These are phyloP conservation scores for Periplaneta americana DNA, from an alignment of 1,140 invertebrate species.

Conservation along the genomic window DNA sequence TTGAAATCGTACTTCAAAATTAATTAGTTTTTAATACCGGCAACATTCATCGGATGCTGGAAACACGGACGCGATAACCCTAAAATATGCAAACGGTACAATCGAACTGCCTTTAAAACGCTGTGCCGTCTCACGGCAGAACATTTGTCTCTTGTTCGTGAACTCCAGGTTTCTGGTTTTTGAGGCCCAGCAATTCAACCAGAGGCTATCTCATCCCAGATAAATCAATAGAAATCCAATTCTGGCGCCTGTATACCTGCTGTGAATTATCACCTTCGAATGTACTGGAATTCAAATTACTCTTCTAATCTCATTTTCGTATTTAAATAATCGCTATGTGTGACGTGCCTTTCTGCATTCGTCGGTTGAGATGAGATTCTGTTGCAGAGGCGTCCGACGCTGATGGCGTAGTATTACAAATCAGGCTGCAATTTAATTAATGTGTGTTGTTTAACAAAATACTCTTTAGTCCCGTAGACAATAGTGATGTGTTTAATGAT, in stretches of 20 bases:
- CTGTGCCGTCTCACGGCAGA: no score
- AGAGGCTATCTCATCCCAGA: not conserved
- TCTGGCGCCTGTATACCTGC: not conserved
- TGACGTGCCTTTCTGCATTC: not conserved
- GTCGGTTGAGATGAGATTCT: not conserved
- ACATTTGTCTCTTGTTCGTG: not conserved
- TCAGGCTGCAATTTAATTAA: not conserved
- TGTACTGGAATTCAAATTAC: not conserved
- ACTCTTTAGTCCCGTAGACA: not conserved
- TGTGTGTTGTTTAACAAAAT: not conserved
- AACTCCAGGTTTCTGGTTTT: not conserved
- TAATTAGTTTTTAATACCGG: no score
- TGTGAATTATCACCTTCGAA: not conserved
- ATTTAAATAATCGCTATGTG: not conserved
- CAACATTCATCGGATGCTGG: no score
- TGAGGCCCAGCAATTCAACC: not conserved
- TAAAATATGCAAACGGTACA: no score
- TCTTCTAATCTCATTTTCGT: not conserved
- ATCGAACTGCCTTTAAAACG: no score
- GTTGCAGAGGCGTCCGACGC: not conserved
- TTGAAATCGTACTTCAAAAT: no score
- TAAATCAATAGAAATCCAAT: not conserved
- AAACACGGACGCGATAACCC: no score
- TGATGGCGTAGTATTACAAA: not conserved
- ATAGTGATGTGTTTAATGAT: not conserved